Evolutionary conservation across 2,113 vertebrate species (phyloP).

Genomic region (Varanus salvator): DNA sequence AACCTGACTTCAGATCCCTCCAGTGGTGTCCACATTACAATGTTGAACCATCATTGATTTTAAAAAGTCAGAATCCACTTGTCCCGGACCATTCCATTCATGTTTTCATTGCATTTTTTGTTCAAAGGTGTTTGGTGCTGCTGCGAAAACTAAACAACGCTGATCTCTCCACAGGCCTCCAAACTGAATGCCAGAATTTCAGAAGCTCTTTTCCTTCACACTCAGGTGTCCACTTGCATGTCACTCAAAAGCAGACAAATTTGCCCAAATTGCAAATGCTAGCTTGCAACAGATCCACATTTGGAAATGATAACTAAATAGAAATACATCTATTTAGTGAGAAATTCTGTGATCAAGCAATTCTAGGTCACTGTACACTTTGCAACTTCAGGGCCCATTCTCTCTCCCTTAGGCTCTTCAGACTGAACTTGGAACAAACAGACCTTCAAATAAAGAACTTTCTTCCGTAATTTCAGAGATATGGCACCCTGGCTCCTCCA

Average conservation of each 20-base stretch:
- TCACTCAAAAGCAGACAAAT: not conserved
- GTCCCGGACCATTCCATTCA: not conserved
- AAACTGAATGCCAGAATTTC: not conserved
- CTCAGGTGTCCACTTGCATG: not conserved
- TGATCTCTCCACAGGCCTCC: not conserved
- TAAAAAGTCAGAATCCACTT: not conserved
- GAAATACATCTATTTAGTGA: too few relatives aligned
- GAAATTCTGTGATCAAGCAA: not conserved
- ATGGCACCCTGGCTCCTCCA: not conserved
- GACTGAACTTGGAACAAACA: not conserved
- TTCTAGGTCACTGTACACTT: too few relatives aligned
- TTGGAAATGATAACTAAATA: not conserved
- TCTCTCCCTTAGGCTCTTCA: not conserved
- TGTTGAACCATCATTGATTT: not conserved
- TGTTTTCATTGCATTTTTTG: not conserved
- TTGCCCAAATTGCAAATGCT: not conserved
- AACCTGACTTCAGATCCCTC: not conserved
- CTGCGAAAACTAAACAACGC: not conserved
- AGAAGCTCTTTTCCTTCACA: too few relatives aligned
- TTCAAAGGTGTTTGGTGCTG: not conserved
- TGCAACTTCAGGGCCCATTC: not conserved
- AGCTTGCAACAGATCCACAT: not conserved
- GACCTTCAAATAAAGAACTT: not conserved
- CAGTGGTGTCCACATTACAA: not conserved
- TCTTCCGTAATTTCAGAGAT: not conserved